Evolutionary conservation across 2,797 vertebrate genomes (phyloP), one percentile per base, ranked within the genome.

Genomic region (Arctocebus calabarensis): DNA sequence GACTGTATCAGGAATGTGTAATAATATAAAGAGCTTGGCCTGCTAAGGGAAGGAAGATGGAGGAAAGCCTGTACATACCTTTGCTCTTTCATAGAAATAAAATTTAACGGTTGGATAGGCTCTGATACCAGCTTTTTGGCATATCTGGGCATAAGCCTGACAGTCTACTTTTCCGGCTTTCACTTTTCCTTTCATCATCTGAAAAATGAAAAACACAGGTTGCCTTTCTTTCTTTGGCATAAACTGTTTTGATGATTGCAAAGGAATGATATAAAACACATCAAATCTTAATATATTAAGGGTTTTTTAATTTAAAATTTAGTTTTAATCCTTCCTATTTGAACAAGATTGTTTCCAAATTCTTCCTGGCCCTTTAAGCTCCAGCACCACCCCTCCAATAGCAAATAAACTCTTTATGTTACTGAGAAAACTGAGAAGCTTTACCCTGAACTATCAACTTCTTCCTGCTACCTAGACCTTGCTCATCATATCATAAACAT

Each of bases 101-200:
- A 99, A 99, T 61, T 99, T 99, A 82, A 99, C 99, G 0, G 99
- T 99, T 8, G 99, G 99, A 97, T 99, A 99, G 57, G 99, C 99
- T 70, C 98, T 98, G 98, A 99, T 98, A 34, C 99, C 99, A 19
- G 99, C 99, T 29, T 97, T 98, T 89, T 99, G 99, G 94, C 99
- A 99, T 14, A 97, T 99, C 8, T 99, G 98, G 73, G 98, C 96
- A 90, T 99, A 98, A 3, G 98, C 98, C 97, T 99, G 99, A 97
- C 99, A 99, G 98, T 99, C 99, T 68, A 99, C 98, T 98, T 99
- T 99, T n/a, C 99, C 99, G 68, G 99, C 99, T 92, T 98, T 99
- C 52, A 99, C 98, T 85, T 98, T 99, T 81, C 99, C 99, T 98
- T 99, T 99, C 73, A 99, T 23, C 0, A 98, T 98, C 99, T 99